A percentile compares a stretch with the other conserved stretches of the same genome.
Conservation (phyloP, 1,140 invertebrate species). For the Akabosia matsudoensis region DNA sequence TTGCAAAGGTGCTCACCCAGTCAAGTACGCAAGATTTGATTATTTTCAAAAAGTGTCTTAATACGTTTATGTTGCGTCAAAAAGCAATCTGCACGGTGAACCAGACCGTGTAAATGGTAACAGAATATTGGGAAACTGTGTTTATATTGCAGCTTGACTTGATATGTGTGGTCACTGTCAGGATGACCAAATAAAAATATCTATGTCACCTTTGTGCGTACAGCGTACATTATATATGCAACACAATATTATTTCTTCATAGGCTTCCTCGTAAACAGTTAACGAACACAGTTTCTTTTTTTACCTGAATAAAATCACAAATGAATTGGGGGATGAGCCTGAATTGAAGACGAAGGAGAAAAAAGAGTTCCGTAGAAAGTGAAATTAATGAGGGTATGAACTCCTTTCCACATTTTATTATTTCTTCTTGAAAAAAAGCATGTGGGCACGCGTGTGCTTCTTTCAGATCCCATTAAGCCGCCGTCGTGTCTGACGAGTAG, state of each 20-base stretch:
- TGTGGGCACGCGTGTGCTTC: not conserved
- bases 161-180: not conserved
- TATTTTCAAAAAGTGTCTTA: too few relatives aligned
- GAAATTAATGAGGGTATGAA: conserved; percentile 22
- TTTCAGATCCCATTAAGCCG: not conserved
- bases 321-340: not conserved
- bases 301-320: not conserved
- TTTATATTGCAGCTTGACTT: not conserved
- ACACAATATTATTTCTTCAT: too few relatives aligned
- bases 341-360: too few relatives aligned
- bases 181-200: not conserved
- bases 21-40: too few relatives aligned
- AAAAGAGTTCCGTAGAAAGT: conserved; percentile 1
- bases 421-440: not conserved
- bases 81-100: too few relatives aligned
- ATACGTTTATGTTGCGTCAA: too few relatives aligned
- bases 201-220: not conserved
- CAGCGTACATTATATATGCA: too few relatives aligned
- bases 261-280: not conserved
- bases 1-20: too few relatives aligned
- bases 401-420: not conserved
- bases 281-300: not conserved
- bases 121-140: not conserved
- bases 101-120: not conserved
- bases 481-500: not conserved